A percentile compares a stretch with the other conserved stretches of the same genome.
Conservation (phyloP, 2,797 vertebrate species). For the Pseudocheirus occidentalis region DNA sequence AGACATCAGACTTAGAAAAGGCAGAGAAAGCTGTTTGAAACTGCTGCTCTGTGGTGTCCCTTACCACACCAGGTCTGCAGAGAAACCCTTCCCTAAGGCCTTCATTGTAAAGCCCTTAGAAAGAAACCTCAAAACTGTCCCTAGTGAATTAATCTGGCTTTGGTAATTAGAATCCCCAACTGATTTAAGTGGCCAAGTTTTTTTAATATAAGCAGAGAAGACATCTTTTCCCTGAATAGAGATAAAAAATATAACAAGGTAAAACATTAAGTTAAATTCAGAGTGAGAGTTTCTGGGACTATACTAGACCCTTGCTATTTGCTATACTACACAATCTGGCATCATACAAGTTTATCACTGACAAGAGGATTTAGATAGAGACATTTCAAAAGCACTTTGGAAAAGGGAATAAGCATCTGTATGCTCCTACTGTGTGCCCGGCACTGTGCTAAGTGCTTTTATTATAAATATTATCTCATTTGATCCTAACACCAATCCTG, state of each 20-base stretch:
- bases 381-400: background rate
- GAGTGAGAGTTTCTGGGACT: background rate
- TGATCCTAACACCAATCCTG: background rate
- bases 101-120: background rate
- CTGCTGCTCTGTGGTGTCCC: background rate
- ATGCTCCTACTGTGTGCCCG: background rate
- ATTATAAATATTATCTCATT: background rate
- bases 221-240: background rate
- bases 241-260: background rate
- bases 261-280: background rate
- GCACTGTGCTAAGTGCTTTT: background rate
- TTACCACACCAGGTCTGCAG: background rate
- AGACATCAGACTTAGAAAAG: background rate
- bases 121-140: background rate
- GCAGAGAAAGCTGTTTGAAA: background rate
- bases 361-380: background rate
- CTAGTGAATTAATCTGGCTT: background rate
- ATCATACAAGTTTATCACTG: background rate
- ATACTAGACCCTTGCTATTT: background rate
- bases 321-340: background rate
- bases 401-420: background rate
- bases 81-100: background rate
- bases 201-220: background rate
- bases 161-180: background rate
- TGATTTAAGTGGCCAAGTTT: background rate